These are phyloP conservation scores for Anguilla obscura DNA, from an alignment of 2,797 vertebrate species.

Conservation along the genomic window DNA sequence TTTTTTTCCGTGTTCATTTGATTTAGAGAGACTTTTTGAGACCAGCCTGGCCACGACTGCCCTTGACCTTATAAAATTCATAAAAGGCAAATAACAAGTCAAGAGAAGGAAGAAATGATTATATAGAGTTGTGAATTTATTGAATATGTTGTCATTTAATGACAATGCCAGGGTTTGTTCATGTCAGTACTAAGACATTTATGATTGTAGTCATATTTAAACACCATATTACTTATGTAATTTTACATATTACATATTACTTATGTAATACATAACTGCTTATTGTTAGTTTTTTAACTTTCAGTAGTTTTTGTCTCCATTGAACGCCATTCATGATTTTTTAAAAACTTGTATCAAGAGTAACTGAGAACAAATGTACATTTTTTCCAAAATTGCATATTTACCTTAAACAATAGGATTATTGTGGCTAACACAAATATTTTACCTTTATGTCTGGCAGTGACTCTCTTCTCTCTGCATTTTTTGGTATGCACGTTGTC, in stretches of 20 bases:
- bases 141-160: neutral
- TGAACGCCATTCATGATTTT: neutral
- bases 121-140: neutral
- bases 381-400: neutral
- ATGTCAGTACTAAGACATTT: neutral
- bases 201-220: neutral
- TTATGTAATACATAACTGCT: neutral
- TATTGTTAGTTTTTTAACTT: neutral
- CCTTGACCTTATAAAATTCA: neutral
- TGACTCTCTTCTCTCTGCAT: neutral
- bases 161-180: neutral
- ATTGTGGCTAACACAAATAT: neutral
- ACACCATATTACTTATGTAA: neutral
- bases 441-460: neutral
- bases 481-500: neutral
- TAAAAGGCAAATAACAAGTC: neutral
- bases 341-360: neutral
- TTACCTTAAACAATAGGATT: neutral
- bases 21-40: neutral
- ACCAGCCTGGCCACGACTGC: neutral
- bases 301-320: neutral
- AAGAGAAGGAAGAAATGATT: neutral
- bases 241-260: neutral
- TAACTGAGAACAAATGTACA: neutral
- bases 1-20: conserved; percentile 6